phyloP scores from a whole-genome alignment of 2,797 vertebrate genomes.

The Uromys caudimaculatus region DNA sequence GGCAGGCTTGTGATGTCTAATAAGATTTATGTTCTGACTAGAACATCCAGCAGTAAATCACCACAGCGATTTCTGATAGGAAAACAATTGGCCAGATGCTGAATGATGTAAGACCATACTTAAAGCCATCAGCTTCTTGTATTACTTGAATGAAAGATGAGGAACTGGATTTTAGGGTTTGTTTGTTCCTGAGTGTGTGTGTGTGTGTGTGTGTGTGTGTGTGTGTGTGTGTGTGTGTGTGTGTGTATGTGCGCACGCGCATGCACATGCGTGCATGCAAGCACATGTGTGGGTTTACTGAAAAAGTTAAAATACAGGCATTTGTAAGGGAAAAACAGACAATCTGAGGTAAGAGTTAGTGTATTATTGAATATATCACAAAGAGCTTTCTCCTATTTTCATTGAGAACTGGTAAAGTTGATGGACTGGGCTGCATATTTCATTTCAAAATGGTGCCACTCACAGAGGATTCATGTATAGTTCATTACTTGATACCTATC shows the following conservation, averaged over 20 bases:
- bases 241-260: no score
- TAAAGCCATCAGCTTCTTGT: neutral
- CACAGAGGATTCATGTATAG: neutral
- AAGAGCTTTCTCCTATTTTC: neutral
- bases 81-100: neutral
- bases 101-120: neutral
- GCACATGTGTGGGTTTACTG: neutral
- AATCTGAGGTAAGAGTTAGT: neutral
- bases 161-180: neutral
- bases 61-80: neutral
- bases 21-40: neutral
- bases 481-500: neutral
- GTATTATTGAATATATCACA: neutral
- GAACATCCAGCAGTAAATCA: neutral
- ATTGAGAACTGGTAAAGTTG: neutral
- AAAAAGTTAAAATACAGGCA: neutral
- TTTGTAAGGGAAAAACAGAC: conserved; percentile 24
- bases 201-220: no score
- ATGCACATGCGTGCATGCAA: no score
- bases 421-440: conserved; percentile 22
- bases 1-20: neutral
- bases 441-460: conserved; percentile 35
- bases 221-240: no score
- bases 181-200: neutral
- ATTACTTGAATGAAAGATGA: conserved; percentile 26